Conservation (phyloP, 2,797 vertebrate species). For the Lutra lutra region DNA sequence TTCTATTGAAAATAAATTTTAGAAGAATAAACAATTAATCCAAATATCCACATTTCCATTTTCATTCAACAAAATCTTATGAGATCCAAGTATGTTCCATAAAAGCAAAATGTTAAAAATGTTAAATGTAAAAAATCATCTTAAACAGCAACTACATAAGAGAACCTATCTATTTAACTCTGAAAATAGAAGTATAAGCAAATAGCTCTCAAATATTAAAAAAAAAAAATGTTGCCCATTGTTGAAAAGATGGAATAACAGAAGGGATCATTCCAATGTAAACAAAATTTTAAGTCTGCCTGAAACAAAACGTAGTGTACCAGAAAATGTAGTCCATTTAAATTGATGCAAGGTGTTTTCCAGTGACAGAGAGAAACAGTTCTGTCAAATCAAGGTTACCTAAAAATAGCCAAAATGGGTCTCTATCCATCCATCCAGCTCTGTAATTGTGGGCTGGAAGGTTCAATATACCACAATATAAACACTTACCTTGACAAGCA, state of each 20-base stretch:
- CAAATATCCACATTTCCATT: constrained; percentile 43
- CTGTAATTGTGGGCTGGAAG: neutral
- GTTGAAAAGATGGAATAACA: constrained; percentile 28
- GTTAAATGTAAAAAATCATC: neutral
- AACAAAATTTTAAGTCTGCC: neutral
- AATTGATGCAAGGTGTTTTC: neutral
- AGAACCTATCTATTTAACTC: neutral
- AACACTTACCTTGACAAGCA: constrained; percentile 15
- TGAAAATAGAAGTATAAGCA: constrained; percentile 12
- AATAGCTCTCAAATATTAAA: neutral
- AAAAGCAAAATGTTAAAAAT: constrained; percentile 45
- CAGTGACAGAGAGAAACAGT: constrained; percentile 33
- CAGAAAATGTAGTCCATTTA: constrained; percentile 19
- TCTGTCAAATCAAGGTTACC: constrained; percentile 38
- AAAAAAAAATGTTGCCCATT: neutral
- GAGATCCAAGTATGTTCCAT: constrained; percentile 25
- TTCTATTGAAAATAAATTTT: constrained; percentile 87
- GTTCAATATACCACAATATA: neutral
- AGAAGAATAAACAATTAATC: constrained; percentile 47
- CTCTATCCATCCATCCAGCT: neutral
- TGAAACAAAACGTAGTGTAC: constrained; percentile 53
- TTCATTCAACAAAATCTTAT: constrained; percentile 47
- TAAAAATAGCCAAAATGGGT: constrained; percentile 7
- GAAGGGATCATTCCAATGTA: constrained; percentile 11
- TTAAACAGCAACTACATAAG: neutral